phyloP scores from a whole-genome alignment of 2,888 invertebrate genomes.

The Leptopilina myrica region DNA sequence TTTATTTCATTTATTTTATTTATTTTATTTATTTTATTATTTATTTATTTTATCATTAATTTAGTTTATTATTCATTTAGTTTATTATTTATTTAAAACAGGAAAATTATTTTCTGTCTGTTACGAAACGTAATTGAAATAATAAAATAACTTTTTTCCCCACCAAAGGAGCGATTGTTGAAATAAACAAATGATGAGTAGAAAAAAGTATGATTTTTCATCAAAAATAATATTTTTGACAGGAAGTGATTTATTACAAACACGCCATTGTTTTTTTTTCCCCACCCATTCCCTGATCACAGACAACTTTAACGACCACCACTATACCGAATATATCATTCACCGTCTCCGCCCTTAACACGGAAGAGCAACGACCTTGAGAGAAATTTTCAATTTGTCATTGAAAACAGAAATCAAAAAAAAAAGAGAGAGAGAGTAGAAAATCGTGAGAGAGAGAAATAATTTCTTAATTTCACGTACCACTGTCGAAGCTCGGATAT shows the following conservation, averaged over 20 bases:
- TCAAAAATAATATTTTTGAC: neutral
- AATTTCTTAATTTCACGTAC: constrained; percentile 74
- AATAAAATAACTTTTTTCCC: neutral
- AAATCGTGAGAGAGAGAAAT: neutral
- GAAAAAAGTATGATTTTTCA: too few relatives aligned
- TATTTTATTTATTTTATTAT: too few relatives aligned
- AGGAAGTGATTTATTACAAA: constrained; percentile 54
- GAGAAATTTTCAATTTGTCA: neutral
- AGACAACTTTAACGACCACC: constrained; percentile 27
- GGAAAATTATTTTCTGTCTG: too few relatives aligned
- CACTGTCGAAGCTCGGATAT: constrained; percentile 85
- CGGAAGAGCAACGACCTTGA: constrained; percentile 15
- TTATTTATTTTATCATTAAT: too few relatives aligned
- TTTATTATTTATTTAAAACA: too few relatives aligned
- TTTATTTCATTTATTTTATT: too few relatives aligned
- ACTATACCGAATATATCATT: neutral
- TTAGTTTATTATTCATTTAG: too few relatives aligned
- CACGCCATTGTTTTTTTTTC: constrained; percentile 61
- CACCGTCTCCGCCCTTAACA: constrained; percentile 16
- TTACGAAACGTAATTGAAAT: neutral
- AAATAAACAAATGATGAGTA: too few relatives aligned
- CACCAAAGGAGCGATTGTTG: too few relatives aligned
- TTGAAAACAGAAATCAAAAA: neutral
- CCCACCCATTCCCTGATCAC: constrained; percentile 24
- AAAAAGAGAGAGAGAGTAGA: neutral